Percentiles rank a stretch among this genome's conserved stretches.
These are phyloP conservation scores for Eira barbara DNA, from an alignment of 2,113 vertebrate genomes.

Conservation along the genomic window DNA sequence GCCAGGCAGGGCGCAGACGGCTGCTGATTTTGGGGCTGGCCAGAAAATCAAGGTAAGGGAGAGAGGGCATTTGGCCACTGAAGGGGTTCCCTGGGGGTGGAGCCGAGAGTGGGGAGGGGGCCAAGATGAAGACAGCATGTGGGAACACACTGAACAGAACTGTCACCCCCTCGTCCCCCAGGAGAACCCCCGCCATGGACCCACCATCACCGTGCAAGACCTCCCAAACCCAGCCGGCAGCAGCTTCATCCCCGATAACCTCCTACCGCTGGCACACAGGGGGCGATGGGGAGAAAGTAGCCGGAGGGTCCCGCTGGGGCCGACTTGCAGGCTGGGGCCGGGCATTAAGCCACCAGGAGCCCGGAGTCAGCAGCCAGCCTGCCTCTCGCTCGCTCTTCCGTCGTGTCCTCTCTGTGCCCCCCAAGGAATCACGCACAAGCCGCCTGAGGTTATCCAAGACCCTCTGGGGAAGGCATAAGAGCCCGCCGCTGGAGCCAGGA, in stretches of 20 bases:
- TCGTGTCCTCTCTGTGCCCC: slow-evolving; percentile 87
- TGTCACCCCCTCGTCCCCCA: neutral
- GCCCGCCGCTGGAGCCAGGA: neutral
- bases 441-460: slow-evolving; percentile 83
- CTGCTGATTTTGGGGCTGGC: slow-evolving; percentile 37
- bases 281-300: slow-evolving; percentile 65
- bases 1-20: slow-evolving; percentile 40
- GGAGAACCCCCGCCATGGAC: slow-evolving; percentile 46
- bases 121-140: neutral
- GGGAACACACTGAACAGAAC: neutral
- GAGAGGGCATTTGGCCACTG: neutral
- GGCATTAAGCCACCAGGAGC: slow-evolving; percentile 77
- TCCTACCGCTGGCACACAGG: slow-evolving; percentile 80
- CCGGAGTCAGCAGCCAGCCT: neutral
- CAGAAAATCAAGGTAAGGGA: slow-evolving; percentile 69
- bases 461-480: slow-evolving; percentile 79
- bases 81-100: neutral
- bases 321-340: slow-evolving; percentile 88
- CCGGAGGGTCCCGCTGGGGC: slow-evolving; percentile 77
- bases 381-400: slow-evolving; percentile 88
- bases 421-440: slow-evolving; percentile 69
- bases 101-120: neutral
- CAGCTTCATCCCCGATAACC: neutral
- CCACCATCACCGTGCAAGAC: neutral
- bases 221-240: neutral